These are phyloP conservation scores for Sorex araneus DNA, from an alignment of 2,113 vertebrate genomes.

Conservation along the genomic window DNA sequence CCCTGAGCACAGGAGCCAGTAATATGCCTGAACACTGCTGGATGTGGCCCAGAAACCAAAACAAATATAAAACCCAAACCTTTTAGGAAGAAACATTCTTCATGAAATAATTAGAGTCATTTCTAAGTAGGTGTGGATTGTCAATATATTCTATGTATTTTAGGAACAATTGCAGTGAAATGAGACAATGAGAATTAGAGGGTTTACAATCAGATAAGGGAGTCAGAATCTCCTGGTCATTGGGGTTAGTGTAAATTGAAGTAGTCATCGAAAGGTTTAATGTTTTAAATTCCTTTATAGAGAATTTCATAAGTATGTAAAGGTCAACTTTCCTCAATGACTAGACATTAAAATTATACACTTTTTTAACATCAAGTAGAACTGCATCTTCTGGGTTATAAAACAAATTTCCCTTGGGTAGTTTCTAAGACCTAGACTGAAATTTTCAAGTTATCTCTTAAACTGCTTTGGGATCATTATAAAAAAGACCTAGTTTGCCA, in stretches of 20 bases:
- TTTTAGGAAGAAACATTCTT: constrained; percentile 3
- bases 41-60: too few species aligned
- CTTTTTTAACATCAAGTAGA: constrained; percentile 48
- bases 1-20: too few species aligned
- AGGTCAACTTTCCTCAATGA: constrained; percentile 53
- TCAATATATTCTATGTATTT: constrained; percentile 23
- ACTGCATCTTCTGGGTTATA: constrained; percentile 42
- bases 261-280: not conserved
- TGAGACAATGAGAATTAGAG: not conserved
- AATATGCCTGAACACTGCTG: too few species aligned
- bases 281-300: constrained; percentile 8
- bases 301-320: constrained; percentile 42
- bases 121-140: constrained; percentile 1
- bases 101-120: constrained; percentile 29
- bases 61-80: too few species aligned
- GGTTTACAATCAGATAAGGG: not conserved
- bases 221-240: not conserved
- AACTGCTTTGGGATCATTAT: constrained; percentile 19
- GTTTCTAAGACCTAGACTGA: not conserved
- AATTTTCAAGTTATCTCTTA: constrained; percentile 49
- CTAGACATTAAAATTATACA: not conserved
- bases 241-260: not conserved
- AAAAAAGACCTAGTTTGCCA: constrained; percentile 5
- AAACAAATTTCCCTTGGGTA: constrained; percentile 45
- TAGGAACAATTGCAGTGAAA: not conserved